Evolutionary conservation across 2,797 vertebrate genomes (phyloP).

Genomic region (Eulemur coronatus): DNA sequence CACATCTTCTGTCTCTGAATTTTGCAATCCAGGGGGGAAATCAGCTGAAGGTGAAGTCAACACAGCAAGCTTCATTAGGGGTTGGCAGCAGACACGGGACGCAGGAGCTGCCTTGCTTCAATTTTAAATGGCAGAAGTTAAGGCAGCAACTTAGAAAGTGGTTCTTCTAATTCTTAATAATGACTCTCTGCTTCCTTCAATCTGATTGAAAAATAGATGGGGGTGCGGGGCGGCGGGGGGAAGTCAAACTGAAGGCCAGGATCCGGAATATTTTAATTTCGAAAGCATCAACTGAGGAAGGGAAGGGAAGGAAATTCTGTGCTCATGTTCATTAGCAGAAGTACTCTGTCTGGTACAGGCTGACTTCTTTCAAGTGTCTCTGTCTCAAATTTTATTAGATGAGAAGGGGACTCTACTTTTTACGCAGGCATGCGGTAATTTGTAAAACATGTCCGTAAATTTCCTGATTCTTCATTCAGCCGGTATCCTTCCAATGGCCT

Average conservation of each 20-base stretch:
- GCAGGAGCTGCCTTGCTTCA: background rate
- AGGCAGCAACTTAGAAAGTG: slow-evolving; percentile 23
- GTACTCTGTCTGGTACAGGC: background rate
- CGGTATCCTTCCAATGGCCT: slow-evolving; percentile 83
- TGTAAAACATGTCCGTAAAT: slow-evolving; percentile 83
- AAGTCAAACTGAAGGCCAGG: background rate
- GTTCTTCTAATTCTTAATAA: slow-evolving; percentile 48
- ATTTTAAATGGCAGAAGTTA: slow-evolving; percentile 41
- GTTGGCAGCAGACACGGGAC: background rate
- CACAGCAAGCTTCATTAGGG: background rate
- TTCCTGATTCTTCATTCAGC: slow-evolving; percentile 82
- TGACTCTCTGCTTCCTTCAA: background rate
- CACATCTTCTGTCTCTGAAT: background rate
- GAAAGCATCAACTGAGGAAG: background rate
- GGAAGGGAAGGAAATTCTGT: background rate
- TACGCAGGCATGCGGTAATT: slow-evolving; percentile 70
- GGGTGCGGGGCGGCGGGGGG: too few relatives aligned
- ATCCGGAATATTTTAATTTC: background rate
- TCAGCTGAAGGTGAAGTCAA: background rate
- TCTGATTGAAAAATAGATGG: slow-evolving; percentile 32
- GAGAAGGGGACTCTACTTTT: slow-evolving; percentile 63
- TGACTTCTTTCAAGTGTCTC: slow-evolving; percentile 7
- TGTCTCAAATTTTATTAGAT: slow-evolving; percentile 58
- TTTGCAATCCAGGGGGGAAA: background rate
- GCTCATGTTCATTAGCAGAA: background rate